phyloP scores from a whole-genome alignment of 2,113 vertebrate genomes.

The Pagrus major region DNA sequence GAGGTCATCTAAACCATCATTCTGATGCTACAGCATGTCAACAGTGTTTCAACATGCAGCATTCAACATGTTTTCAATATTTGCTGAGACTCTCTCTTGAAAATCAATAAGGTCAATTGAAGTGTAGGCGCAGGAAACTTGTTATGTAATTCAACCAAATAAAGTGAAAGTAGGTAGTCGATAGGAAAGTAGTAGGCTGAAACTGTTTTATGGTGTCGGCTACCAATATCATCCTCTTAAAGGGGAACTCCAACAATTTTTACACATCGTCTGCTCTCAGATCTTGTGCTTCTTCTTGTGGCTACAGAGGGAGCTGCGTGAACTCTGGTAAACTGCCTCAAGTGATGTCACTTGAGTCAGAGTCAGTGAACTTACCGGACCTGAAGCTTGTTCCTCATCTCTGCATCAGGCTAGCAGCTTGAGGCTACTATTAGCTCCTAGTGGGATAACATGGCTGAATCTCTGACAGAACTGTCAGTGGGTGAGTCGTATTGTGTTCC shows the following conservation, averaged over 20 bases:
- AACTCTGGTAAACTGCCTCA: background rate
- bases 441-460: background rate
- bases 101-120: background rate
- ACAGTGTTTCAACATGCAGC: background rate
- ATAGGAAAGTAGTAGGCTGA: background rate
- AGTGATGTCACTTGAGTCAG: background rate
- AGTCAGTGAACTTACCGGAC: background rate
- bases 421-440: background rate
- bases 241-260: background rate
- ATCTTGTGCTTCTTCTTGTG: background rate
- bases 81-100: background rate
- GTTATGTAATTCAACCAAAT: conserved; percentile 3
- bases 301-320: background rate
- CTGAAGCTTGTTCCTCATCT: background rate
- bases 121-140: background rate
- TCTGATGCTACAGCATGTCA: background rate
- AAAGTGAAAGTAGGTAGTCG: background rate
- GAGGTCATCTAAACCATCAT: background rate
- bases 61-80: background rate
- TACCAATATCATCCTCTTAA: background rate
- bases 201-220: background rate
- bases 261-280: background rate
- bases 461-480: background rate
- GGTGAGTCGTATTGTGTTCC: background rate
- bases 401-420: background rate